phyloP scores from a whole-genome alignment of 2,888 invertebrate species.

The Baccha elongata region DNA sequence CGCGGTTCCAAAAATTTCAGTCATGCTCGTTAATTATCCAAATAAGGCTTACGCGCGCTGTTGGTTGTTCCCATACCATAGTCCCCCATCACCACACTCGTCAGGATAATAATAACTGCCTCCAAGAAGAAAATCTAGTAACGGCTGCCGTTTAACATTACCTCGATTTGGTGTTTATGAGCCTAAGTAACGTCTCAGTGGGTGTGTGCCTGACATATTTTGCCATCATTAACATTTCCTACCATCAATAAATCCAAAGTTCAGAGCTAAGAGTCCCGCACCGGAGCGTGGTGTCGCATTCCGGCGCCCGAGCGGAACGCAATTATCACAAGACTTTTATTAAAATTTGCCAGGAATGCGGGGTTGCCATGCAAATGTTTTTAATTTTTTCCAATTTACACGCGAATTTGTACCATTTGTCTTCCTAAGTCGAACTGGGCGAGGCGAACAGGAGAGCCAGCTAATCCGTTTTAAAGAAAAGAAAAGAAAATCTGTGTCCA shows the following conservation, averaged over 20 bases:
- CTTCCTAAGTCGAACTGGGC: constrained; percentile 39
- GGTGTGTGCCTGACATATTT: constrained; percentile 67
- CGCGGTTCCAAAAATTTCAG: constrained; percentile 56
- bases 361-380: constrained; percentile 57
- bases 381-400: constrained; percentile 74
- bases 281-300: constrained; percentile 64
- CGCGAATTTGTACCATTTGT: constrained; percentile 67
- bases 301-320: constrained; percentile 60
- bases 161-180: constrained; percentile 73
- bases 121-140: constrained; percentile 29
- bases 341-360: constrained; percentile 2
- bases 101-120: constrained; percentile 62
- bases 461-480: constrained; percentile 53
- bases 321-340: constrained; percentile 73
- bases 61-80: constrained; percentile 5
- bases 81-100: too few relatives aligned
- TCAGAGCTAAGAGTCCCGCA: constrained; percentile 44
- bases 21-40: constrained; percentile 73
- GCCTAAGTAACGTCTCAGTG: constrained; percentile 31
- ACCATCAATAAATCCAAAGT: constrained; percentile 68
- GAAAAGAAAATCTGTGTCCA: constrained; percentile 67
- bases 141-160: constrained; percentile 61
- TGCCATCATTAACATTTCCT: constrained; percentile 70
- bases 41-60: constrained; percentile 46
- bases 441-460: background rate